phyloP scores from a whole-genome alignment of 2,797 vertebrate species.

The Craterocephalus amniculus region DNA sequence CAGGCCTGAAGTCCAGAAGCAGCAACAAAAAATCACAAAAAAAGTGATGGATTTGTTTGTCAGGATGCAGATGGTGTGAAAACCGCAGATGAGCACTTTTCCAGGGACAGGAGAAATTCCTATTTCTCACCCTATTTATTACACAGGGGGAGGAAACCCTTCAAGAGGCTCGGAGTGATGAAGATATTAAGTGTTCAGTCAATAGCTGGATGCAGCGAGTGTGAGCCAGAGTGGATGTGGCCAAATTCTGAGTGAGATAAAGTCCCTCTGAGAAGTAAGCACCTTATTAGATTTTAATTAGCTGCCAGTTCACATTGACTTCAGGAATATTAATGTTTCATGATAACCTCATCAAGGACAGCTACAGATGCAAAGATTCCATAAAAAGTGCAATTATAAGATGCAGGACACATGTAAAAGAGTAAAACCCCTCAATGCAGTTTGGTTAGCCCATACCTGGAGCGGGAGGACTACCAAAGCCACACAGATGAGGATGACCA shows the following conservation, averaged over 20 bases:
- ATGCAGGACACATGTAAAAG: not conserved
- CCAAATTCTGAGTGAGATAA: slow-evolving; percentile 20
- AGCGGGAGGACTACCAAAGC: slow-evolving; percentile 88
- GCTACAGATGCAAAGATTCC: not conserved
- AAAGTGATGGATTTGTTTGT: slow-evolving; percentile 12
- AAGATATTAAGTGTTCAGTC: slow-evolving; percentile 2
- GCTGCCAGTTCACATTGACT: not conserved
- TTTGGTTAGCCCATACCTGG: slow-evolving; percentile 74
- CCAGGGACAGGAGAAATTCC: slow-evolving; percentile 10
- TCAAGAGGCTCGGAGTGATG: slow-evolving; percentile 17
- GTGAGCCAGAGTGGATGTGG: slow-evolving; percentile 13
- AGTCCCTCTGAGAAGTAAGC: slow-evolving; percentile 1
- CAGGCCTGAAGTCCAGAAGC: not conserved
- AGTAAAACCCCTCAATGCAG: not conserved
- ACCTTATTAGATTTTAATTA: slow-evolving; percentile 15
- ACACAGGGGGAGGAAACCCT: slow-evolving; percentile 7
- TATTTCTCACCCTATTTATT: slow-evolving; percentile 29
- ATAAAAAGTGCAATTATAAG: not conserved
- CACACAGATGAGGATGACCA: slow-evolving; percentile 90
- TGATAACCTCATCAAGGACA: not conserved
- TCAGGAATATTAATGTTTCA: slow-evolving; percentile 29
- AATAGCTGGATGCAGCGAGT: not conserved
- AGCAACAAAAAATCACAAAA: slow-evolving; percentile 1
- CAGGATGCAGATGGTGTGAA: slow-evolving; percentile 21
- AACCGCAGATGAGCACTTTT: slow-evolving; percentile 17